Conservation (phyloP, 2,797 vertebrate species). For the Sebastes minor region DNA sequence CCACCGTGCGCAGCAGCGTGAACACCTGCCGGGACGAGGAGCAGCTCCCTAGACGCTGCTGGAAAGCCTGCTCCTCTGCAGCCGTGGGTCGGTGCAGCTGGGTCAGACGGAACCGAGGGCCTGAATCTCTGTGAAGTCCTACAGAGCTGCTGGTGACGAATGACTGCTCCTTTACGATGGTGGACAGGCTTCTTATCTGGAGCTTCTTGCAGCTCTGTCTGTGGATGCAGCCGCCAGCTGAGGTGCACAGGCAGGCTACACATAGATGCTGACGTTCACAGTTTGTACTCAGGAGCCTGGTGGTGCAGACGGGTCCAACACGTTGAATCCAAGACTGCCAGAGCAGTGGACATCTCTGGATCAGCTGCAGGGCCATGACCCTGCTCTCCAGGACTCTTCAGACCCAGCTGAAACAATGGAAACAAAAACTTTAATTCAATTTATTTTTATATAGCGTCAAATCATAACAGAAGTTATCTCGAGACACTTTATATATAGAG, state of each 20-base stretch:
- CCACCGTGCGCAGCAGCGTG: conserved; percentile 74
- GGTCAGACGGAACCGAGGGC: conserved; percentile 58
- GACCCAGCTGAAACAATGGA: not conserved
- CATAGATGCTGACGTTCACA: not conserved
- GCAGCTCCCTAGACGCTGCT: conserved; percentile 69
- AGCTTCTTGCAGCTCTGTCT: conserved; percentile 42
- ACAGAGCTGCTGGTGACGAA: conserved; percentile 64
- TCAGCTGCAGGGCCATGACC: conserved; percentile 75
- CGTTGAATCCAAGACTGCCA: conserved; percentile 19
- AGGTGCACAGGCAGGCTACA: conserved; percentile 40
- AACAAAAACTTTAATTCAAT: not conserved
- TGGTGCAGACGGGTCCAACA: not conserved
- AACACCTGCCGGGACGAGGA: conserved; percentile 82
- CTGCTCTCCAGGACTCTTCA: not conserved
- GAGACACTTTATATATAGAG: no score
- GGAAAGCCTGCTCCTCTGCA: conserved; percentile 74
- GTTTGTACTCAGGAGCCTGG: conserved; percentile 11
- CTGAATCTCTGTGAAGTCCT: conserved; percentile 62
- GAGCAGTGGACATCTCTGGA: conserved; percentile 55
- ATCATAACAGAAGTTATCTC: no score
- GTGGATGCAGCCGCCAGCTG: conserved; percentile 28
- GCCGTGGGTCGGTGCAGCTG: conserved; percentile 59
- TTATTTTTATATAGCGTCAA: no score
- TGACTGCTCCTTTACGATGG: conserved; percentile 64
- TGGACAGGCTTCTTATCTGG: conserved; percentile 57